phyloP scores from a whole-genome alignment of 2,113 vertebrate genomes.

The Apteryx mantelli region DNA sequence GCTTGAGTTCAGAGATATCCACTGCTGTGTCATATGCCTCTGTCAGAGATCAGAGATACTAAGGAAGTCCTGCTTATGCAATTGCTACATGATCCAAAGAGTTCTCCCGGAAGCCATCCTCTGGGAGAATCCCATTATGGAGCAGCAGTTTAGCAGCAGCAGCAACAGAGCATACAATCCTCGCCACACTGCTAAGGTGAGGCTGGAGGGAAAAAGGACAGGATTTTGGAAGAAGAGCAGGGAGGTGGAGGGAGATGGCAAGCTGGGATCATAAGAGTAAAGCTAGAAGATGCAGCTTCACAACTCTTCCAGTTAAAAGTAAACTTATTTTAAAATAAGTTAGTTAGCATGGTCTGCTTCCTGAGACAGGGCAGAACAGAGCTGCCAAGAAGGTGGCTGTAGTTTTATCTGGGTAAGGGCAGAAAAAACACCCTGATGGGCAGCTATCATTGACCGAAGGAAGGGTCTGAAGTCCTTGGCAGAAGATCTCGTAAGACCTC shows the following conservation, averaged over 20 bases:
- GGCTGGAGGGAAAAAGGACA: not conserved
- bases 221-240: not conserved
- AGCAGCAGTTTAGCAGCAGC: not conserved
- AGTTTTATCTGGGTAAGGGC: not conserved
- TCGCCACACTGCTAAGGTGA: not conserved
- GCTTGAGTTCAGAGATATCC: not conserved
- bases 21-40: not conserved
- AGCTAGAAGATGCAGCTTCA: not conserved
- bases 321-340: not conserved
- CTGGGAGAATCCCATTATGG: not conserved
- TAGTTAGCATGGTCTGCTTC: not conserved
- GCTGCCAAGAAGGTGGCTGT: not conserved
- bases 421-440: not conserved
- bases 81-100: not conserved
- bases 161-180: not conserved
- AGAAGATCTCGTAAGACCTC: not conserved
- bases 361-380: constrained; percentile 4
- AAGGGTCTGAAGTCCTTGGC: constrained; percentile 1
- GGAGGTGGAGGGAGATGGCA: not conserved
- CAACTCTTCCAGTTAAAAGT: not conserved
- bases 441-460: not conserved
- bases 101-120: not conserved
- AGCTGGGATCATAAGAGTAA: not conserved
- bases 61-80: not conserved
- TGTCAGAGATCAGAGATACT: not conserved